Evolutionary conservation across 2,113 vertebrate genomes (phyloP).

Genomic region (Stigmatopora nigra): DNA sequence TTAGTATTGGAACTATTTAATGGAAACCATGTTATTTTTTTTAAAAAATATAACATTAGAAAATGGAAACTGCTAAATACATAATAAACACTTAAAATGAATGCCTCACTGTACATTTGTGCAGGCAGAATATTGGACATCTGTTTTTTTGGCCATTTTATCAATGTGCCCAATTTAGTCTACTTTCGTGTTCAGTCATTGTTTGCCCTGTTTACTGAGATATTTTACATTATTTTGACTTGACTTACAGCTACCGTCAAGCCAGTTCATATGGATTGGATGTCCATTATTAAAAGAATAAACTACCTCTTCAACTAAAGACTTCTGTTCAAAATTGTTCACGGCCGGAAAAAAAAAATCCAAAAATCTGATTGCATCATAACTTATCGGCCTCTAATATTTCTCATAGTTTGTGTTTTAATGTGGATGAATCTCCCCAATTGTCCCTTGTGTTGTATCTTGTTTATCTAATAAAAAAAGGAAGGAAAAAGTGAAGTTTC

Average conservation of each 20-base stretch:
- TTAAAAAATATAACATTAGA: neutral
- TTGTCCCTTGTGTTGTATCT: constrained; percentile 6
- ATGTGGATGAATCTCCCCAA: neutral
- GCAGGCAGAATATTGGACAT: too few relatives aligned
- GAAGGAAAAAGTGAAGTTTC: neutral
- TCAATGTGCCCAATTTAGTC: neutral
- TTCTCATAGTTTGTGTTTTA: neutral
- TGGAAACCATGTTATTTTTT: constrained; percentile 21
- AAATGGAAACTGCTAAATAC: neutral
- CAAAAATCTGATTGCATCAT: neutral
- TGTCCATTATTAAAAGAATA: neutral
- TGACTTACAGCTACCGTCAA: too few relatives aligned
- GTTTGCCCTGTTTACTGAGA: neutral
- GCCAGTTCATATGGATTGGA: too few relatives aligned
- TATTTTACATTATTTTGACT: neutral
- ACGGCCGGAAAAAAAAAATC: too few relatives aligned
- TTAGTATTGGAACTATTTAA: constrained; percentile 29
- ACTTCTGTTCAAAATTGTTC: neutral
- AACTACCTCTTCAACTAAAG: constrained; percentile 2
- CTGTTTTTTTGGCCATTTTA: neutral
- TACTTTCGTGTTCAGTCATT: neutral
- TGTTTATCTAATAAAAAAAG: constrained; percentile 7
- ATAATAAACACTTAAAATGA: neutral
- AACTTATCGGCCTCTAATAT: neutral
- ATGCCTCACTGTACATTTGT: neutral